Evolutionary conservation across 1,140 invertebrate species (phyloP).

Genomic region (Drosophila baimaii): DNA sequence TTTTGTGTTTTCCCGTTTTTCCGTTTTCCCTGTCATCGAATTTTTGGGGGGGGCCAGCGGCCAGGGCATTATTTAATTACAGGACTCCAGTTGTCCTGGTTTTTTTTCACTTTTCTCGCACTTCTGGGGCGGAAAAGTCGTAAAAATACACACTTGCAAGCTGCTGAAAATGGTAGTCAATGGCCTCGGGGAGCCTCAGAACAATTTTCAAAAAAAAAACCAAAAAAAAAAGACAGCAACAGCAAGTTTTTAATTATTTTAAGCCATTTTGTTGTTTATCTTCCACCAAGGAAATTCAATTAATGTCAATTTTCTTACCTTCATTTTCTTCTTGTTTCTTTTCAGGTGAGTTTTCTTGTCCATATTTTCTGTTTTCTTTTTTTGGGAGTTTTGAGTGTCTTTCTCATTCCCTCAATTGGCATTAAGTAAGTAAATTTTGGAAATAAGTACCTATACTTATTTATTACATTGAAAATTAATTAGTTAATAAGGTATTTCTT

Average conservation of each 20-base stretch:
- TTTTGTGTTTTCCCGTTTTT: conserved; percentile 25
- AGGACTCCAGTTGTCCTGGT: conserved; percentile 42
- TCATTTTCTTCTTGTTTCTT: conserved; percentile 22
- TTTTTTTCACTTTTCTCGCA: conserved; percentile 29
- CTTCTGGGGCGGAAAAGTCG: conserved; percentile 30
- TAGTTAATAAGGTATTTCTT: neutral
- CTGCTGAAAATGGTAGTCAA: conserved; percentile 39
- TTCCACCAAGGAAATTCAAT: conserved; percentile 26
- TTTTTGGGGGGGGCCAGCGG: conserved; percentile 7
- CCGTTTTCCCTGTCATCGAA: neutral
- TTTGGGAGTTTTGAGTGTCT: neutral
- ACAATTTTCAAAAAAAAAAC: conserved; percentile 58
- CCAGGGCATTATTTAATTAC: conserved; percentile 55
- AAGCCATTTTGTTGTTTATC: conserved; percentile 22
- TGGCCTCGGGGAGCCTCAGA: conserved; percentile 69
- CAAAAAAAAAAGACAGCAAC: conserved; percentile 16
- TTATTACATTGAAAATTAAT: neutral
- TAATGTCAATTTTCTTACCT: conserved; percentile 52
- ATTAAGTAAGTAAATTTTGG: conserved; percentile 16
- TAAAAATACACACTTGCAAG: conserved; percentile 69
- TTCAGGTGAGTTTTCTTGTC: conserved; percentile 62
- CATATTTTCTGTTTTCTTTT: neutral
- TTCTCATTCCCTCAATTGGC: neutral
- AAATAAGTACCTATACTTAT: neutral
- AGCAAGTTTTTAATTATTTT: conserved; percentile 74